Conservation (phyloP, 1,140 invertebrate species). For the Drosophila ogumai region DNA sequence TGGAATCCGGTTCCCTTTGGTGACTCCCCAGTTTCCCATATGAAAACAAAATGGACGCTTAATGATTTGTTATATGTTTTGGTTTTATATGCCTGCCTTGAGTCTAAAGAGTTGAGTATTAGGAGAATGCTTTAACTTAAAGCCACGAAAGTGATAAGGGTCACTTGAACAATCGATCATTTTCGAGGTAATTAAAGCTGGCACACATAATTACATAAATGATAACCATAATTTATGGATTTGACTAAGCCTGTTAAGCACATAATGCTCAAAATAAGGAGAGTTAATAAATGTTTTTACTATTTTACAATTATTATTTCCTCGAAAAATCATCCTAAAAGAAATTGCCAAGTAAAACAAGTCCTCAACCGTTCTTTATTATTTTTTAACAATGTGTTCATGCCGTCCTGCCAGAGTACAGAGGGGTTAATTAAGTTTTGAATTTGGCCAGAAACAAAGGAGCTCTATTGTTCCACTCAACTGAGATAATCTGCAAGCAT, state of each 20-base stretch:
- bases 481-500: conserved; percentile 46
- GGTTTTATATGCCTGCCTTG: conserved; percentile 28
- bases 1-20: conserved; percentile 12
- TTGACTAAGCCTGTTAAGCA: background rate
- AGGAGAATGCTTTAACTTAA: background rate
- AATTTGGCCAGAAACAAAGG: conserved; percentile 39
- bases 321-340: background rate
- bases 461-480: conserved; percentile 36
- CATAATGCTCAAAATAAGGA: too few species aligned
- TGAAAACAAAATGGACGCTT: conserved; percentile 49
- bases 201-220: conserved; percentile 12
- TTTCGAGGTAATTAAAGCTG: conserved; percentile 18
- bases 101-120: conserved; percentile 1
- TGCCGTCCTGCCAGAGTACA: background rate
- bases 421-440: conserved; percentile 35
- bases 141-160: background rate
- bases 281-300: background rate
- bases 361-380: background rate
- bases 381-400: conserved; percentile 20
- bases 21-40: conserved; percentile 31
- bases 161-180: conserved; percentile 20
- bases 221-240: conserved; percentile 10
- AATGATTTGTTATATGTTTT: conserved; percentile 64
- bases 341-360: background rate
- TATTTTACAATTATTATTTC: background rate